Percentiles rank a stretch among this genome's conserved stretches.
These are phyloP conservation scores for Stichodactyla helianthus DNA, from an alignment of 64 coral and sea anemone genomes.

Conservation along the genomic window DNA sequence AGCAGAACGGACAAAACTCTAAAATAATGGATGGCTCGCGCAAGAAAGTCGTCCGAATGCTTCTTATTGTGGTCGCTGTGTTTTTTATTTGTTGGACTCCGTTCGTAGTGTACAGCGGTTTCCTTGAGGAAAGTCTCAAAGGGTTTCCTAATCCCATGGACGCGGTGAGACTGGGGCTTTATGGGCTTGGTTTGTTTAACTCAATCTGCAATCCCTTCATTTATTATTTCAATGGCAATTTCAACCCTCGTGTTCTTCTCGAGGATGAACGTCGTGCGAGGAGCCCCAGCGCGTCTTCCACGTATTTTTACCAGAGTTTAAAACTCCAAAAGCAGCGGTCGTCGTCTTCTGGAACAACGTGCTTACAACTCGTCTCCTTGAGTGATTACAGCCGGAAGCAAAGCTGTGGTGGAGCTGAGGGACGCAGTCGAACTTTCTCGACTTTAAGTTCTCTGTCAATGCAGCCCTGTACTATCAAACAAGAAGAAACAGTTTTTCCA, in stretches of 20 bases:
- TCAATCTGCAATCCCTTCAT: conserved; percentile 75
- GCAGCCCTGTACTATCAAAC: neutral
- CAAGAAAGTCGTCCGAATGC: neutral
- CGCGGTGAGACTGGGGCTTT: conserved; percentile 35
- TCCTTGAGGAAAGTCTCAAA: conserved; percentile 52
- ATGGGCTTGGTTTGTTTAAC: conserved; percentile 57
- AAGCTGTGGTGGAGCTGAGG: neutral
- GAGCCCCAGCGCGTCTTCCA: neutral
- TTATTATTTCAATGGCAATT: conserved; percentile 57
- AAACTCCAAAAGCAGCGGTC: neutral
- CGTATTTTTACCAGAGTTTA: neutral
- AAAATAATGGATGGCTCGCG: neutral
- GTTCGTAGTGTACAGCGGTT: conserved; percentile 52
- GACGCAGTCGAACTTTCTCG: neutral
- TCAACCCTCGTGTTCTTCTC: neutral
- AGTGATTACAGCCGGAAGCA: neutral
- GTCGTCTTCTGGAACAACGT: neutral
- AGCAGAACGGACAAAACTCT: neutral
- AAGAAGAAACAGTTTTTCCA: neutral
- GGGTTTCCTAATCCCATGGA: conserved; percentile 66
- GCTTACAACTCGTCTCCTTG: neutral
- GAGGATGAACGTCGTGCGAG: neutral
- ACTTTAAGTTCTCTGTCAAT: neutral
- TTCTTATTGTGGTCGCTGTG: conserved; percentile 53
- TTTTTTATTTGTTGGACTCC: conserved; percentile 60